Evolutionary conservation across 2,113 vertebrate species (phyloP).

Genomic region (Hyaena hyaena): DNA sequence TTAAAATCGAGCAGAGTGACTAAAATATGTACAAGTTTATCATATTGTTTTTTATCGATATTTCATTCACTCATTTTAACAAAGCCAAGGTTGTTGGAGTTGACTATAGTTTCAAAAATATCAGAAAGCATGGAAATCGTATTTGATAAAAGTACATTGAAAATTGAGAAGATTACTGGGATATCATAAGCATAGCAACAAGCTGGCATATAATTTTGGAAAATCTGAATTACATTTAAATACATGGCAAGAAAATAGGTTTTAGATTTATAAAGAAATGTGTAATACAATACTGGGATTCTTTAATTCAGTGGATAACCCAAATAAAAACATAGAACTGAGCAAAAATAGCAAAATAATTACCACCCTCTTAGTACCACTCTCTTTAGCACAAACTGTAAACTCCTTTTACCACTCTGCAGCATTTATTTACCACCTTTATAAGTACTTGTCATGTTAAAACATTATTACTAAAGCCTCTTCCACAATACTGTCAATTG

Average conservation of each 20-base stretch:
- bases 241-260: background rate
- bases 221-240: conserved; percentile 58
- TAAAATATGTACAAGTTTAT: conserved; percentile 30
- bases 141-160: conserved; percentile 43
- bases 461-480: background rate
- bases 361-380: background rate
- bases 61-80: conserved; percentile 22
- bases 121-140: background rate
- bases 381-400: background rate
- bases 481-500: background rate
- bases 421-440: background rate
- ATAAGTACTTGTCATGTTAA: background rate
- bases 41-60: conserved; percentile 47
- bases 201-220: conserved; percentile 49
- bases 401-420: background rate
- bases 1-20: conserved; percentile 30
- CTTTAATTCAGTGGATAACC: background rate
- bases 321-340: background rate
- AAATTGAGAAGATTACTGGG: conserved; percentile 23
- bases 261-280: conserved; percentile 23
- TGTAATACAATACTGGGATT: background rate
- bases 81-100: background rate
- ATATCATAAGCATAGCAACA: conserved; percentile 47
- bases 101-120: conserved; percentile 11
- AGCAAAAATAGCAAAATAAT: background rate